Evolutionary conservation across 1,140 invertebrate genomes (phyloP), one percentile per base, ranked within the genome.

Genomic region (Lineus longissimus): DNA sequence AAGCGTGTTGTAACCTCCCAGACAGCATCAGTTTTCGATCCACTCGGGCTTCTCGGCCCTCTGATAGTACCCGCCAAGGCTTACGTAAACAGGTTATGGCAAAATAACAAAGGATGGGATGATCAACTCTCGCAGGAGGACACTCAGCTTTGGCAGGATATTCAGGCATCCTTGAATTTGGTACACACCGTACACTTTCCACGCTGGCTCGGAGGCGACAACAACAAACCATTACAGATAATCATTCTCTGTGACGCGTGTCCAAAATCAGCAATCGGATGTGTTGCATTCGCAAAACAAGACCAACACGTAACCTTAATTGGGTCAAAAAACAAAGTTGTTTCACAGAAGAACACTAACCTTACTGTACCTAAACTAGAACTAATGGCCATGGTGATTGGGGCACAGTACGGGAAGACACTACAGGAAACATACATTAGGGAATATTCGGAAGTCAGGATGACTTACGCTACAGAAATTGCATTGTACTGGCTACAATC

Each of bases 311-410:
- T 51, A 23, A 23, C 47, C n/a, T n/a, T 51, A n/a, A 19, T 51
- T 27, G 47, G 47, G 25, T 51, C 47, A 4, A 51, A 36, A n/a
- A 51, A 51, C 47, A 43, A 43, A 43, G 19, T 43, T 27, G 47
- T 51, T 6, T 51, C 47, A n/a, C n/a, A 51, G 47, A 51, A 51
- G n/a, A 19, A 19, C n/a, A 4, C 47, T 6, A 51, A 51, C 47
- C 25, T 51, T 9, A 51, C 47, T 27, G 47, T 51, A 9, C 47
- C 47, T n/a, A 51, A 51, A 27, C n/a, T 51, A n/a, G 47, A 51
- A n/a, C 25, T 51, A n/a, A 51, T 51, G 47, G 47, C 47, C 6
- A 51, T 51, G 47, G 47, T n/a, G 6, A 51, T 51, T 6, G 47
- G 47, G 4, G 47, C 25, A 6, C 47, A 51, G 25, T 51, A 51